Conservation (phyloP, 1,140 invertebrate genomes). For the Hyles vespertilio region DNA sequence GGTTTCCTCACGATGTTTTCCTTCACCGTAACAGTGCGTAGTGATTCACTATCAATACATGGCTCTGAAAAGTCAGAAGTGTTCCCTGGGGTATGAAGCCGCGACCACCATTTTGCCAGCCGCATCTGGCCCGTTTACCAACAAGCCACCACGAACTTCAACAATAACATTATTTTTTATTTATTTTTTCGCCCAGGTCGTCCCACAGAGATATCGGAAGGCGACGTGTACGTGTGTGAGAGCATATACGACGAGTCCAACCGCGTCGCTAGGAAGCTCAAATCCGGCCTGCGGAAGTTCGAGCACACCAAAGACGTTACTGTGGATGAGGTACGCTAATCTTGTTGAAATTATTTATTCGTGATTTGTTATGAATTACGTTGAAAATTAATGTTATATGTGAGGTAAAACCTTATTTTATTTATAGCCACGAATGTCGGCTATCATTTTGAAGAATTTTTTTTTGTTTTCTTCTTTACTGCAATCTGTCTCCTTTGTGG, state of each 20-base stretch:
- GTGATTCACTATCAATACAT: too few species aligned
- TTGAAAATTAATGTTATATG: background rate
- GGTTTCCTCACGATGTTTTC: too few species aligned
- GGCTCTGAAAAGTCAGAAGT: too few species aligned
- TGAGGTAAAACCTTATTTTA: too few species aligned
- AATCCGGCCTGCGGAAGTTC: slow-evolving; percentile 88
- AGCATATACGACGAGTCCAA: slow-evolving; percentile 94
- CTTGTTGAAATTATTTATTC: background rate
- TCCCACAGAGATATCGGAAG: slow-evolving; percentile 94
- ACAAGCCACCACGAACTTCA: background rate
- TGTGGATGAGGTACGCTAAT: slow-evolving; percentile 88
- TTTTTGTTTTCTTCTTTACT: too few species aligned
- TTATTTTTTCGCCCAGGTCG: slow-evolving; percentile 79
- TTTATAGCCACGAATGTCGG: too few species aligned
- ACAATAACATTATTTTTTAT: background rate
- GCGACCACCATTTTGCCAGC: too few species aligned
- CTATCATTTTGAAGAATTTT: too few species aligned
- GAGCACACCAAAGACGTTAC: slow-evolving; percentile 88
- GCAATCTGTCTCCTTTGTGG: too few species aligned
- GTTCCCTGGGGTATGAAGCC: too few species aligned
- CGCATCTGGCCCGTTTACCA: too few species aligned
- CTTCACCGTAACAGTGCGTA: too few species aligned
- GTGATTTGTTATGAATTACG: background rate
- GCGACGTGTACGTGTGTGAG: slow-evolving; percentile 96
- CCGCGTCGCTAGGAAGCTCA: slow-evolving; percentile 85